Conservation (phyloP, 2,113 vertebrate genomes). For the Sebastes fasciatus region DNA sequence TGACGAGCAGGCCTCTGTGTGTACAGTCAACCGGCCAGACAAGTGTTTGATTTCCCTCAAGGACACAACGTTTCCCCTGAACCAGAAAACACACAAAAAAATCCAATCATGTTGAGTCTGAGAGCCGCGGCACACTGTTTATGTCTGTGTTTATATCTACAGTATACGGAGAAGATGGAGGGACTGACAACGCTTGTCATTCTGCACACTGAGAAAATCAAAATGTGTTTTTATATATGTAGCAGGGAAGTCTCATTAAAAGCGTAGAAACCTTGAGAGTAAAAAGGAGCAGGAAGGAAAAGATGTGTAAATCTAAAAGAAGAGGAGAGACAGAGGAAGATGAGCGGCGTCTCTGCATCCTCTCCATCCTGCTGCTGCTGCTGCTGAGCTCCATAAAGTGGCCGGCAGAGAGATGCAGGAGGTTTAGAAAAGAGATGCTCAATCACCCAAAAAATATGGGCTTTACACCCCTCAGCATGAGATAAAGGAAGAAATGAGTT, state of each 20-base stretch:
- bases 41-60: constrained; percentile 71
- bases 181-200: constrained; percentile 6
- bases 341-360: not conserved
- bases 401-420: not conserved
- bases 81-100: constrained; percentile 34
- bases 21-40: constrained; percentile 57
- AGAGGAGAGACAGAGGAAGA: constrained; percentile 14
- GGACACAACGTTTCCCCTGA: constrained; percentile 43
- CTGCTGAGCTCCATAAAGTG: constrained; percentile 16
- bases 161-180: not conserved
- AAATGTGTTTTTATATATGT: not conserved
- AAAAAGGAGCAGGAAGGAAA: not conserved
- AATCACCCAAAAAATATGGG: not conserved
- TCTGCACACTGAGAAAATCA: not conserved
- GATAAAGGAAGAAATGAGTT: constrained; percentile 3
- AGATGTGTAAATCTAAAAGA: constrained; percentile 7
- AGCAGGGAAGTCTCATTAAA: constrained; percentile 7
- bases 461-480: constrained; percentile 6
- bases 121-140: not conserved
- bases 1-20: constrained; percentile 34
- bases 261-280: not conserved
- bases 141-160: not conserved
- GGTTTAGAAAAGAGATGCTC: constrained; percentile 10
- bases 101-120: constrained; percentile 55
- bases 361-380: not conserved